Evolutionary conservation across 2,113 vertebrate species (phyloP).

Genomic region (Polyodon spathula): DNA sequence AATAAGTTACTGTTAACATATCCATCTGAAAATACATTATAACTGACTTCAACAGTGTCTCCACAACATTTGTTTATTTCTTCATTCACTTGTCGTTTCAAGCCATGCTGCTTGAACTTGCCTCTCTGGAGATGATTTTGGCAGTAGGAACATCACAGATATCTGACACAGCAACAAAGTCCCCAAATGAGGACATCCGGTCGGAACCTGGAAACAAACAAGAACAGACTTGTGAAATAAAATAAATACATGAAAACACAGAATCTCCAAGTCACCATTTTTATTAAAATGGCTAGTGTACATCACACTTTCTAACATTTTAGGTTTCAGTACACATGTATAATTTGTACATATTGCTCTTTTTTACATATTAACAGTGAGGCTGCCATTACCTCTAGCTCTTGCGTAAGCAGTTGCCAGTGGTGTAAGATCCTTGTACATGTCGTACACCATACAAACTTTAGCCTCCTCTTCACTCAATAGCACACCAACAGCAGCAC

Average conservation of each 20-base stretch:
- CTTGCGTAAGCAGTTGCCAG: constrained; percentile 80
- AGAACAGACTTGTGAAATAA: not conserved
- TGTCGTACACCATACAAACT: constrained; percentile 89
- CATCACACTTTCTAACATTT: too few species aligned
- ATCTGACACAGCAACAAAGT: constrained; percentile 90
- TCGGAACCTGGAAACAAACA: constrained; percentile 68
- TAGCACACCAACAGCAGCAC: constrained; percentile 79
- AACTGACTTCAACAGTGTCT: too few species aligned
- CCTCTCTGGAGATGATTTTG: constrained; percentile 95
- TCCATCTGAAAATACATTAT: too few species aligned
- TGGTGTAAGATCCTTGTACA: constrained; percentile 68
- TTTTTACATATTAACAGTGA: not conserved
- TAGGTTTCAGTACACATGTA: too few species aligned
- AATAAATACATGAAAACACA: fast-evolving
- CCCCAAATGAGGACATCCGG: constrained; percentile 96
- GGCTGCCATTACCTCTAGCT: constrained; percentile 69
- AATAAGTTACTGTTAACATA: too few species aligned
- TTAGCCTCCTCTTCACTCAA: constrained; percentile 78
- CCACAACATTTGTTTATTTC: not conserved
- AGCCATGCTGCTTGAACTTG: constrained; percentile 29
- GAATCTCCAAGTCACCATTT: not conserved
- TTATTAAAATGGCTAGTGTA: not conserved
- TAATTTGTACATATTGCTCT: not conserved
- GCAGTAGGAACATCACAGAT: constrained; percentile 84
- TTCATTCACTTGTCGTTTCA: not conserved